phyloP scores from a whole-genome alignment of 2,888 invertebrate species.

The Lithodes maja region DNA sequence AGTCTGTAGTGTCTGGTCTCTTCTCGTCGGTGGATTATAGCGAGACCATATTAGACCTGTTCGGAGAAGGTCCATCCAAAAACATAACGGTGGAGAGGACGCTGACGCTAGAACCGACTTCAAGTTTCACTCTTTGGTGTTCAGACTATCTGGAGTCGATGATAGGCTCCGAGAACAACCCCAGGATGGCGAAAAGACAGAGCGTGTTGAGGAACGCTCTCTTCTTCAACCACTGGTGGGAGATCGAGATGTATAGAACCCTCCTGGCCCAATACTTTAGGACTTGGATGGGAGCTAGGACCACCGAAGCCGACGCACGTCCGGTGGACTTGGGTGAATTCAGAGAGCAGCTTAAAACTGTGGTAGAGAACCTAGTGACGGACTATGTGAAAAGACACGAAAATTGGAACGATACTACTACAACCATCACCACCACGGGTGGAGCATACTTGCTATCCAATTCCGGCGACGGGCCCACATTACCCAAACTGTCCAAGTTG shows the following conservation, averaged over 20 bases:
- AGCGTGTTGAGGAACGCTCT: not conserved
- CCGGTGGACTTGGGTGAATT: not conserved
- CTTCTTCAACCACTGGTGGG: not conserved
- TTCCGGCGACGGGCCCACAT: not conserved
- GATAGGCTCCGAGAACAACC: too few relatives aligned
- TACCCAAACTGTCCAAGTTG: not conserved
- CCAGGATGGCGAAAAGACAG: not conserved
- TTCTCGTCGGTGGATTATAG: too few relatives aligned
- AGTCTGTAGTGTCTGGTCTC: too few relatives aligned
- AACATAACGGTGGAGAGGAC: too few relatives aligned
- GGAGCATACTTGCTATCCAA: not conserved
- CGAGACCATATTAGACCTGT: too few relatives aligned
- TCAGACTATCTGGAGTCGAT: too few relatives aligned
- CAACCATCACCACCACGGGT: not conserved
- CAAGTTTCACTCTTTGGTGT: too few relatives aligned
- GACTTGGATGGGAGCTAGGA: not conserved
- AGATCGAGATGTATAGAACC: not conserved
- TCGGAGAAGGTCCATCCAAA: too few relatives aligned
- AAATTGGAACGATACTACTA: too few relatives aligned
- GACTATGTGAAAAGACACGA: not conserved
- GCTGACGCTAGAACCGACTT: too few relatives aligned
- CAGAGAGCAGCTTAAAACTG: not conserved
- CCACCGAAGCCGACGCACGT: not conserved
- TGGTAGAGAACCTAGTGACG: not conserved
- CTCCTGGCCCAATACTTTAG: not conserved